These are phyloP conservation scores for Dendrolimus punctatus DNA, from an alignment of 1,140 invertebrate species.

Conservation along the genomic window DNA sequence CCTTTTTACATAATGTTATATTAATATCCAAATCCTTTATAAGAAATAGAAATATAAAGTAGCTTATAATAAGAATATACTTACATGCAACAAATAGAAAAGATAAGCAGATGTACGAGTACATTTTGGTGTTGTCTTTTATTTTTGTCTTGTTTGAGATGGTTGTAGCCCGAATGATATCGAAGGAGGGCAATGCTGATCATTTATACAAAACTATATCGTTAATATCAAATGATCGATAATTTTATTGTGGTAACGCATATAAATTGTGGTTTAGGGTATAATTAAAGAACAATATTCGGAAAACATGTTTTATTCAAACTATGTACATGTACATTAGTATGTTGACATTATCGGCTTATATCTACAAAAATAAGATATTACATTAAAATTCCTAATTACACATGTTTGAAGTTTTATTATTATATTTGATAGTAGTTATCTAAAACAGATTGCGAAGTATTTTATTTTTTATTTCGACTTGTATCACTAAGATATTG, in stretches of 20 bases:
- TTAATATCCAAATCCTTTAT: too few species aligned
- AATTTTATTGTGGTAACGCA: constrained; percentile 6
- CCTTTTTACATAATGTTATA: neutral
- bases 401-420: too few species aligned
- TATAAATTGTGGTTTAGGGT: constrained; percentile 2
- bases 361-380: too few species aligned
- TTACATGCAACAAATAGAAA: constrained; percentile 16
- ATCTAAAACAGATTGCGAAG: too few species aligned
- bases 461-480: too few species aligned
- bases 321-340: neutral
- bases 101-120: constrained; percentile 8
- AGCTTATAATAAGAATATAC: constrained; percentile 8
- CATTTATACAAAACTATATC: constrained; percentile 19
- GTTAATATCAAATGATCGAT: constrained; percentile 11
- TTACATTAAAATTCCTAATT: too few species aligned
- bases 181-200: neutral
- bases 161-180: constrained; percentile 8
- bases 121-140: constrained; percentile 13
- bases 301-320: neutral
- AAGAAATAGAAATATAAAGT: neutral
- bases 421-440: too few species aligned
- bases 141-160: constrained; percentile 2
- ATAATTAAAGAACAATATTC: constrained; percentile 4
- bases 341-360: too few species aligned
- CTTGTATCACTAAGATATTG: too few species aligned